phyloP scores from a whole-genome alignment of 2,888 invertebrate genomes.

The Amiota communis region DNA sequence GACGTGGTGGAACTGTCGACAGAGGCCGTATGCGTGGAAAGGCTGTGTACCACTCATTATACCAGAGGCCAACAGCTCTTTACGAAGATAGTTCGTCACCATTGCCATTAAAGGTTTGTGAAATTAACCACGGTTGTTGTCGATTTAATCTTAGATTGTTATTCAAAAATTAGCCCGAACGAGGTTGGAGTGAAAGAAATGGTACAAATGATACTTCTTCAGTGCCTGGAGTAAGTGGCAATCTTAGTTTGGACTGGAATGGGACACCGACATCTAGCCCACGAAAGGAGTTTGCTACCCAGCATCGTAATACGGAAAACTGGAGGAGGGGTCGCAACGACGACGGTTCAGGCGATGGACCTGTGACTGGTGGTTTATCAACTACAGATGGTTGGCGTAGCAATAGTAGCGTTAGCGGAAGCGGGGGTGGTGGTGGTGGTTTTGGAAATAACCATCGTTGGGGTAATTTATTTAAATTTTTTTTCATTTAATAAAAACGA shows the following conservation, averaged over 20 bases:
- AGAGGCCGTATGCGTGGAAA: slow-evolving; percentile 72
- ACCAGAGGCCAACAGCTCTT: slow-evolving; percentile 66
- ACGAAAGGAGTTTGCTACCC: slow-evolving; percentile 68
- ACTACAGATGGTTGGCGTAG: slow-evolving; percentile 59
- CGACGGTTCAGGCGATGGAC: slow-evolving; percentile 61
- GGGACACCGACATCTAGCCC: slow-evolving; percentile 71
- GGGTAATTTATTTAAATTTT: slow-evolving; percentile 61
- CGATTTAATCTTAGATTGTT: slow-evolving; percentile 1
- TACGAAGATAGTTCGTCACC: slow-evolving; percentile 67
- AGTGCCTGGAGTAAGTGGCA: slow-evolving; percentile 32
- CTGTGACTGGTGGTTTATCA: slow-evolving; percentile 35
- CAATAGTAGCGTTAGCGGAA: slow-evolving; percentile 36
- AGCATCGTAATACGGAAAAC: slow-evolving; percentile 69
- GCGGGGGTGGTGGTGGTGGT: slow-evolving; percentile 37
- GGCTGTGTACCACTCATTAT: slow-evolving; percentile 67
- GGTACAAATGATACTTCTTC: slow-evolving; percentile 55
- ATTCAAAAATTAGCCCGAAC: slow-evolving; percentile 56
- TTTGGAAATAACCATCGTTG: slow-evolving; percentile 61
- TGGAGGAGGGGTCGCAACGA: slow-evolving; percentile 70
- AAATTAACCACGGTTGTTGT: slow-evolving; percentile 4
- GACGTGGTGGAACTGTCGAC: slow-evolving; percentile 75
- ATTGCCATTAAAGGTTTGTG: slow-evolving; percentile 54
- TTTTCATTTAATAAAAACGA: neutral
- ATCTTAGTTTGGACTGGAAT: slow-evolving; percentile 62
- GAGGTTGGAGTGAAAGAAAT: slow-evolving; percentile 71